These are phyloP conservation scores for Marmota monax DNA, from an alignment of 2,113 vertebrate species.

Conservation along the genomic window DNA sequence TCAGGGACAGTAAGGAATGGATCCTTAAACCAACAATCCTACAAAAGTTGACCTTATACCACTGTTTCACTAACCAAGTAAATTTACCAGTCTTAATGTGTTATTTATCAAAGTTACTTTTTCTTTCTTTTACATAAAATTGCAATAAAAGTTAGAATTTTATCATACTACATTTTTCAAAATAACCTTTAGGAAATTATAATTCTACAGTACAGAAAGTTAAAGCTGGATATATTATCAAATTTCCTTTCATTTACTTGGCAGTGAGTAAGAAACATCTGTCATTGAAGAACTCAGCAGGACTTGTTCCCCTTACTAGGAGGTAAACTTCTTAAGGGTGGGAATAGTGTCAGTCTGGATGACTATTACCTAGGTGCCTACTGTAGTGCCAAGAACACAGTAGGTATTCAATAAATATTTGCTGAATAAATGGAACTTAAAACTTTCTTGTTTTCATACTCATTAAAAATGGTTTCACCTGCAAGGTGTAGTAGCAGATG, in stretches of 20 bases:
- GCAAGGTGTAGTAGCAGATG: too few species aligned
- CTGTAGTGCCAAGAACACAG: background rate
- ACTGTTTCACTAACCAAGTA: background rate
- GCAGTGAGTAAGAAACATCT: background rate
- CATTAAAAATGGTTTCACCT: conserved; percentile 34
- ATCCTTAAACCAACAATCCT: background rate
- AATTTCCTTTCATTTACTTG: conserved; percentile 12
- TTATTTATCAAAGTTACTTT: background rate
- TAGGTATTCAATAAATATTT: background rate
- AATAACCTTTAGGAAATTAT: conserved; percentile 26
- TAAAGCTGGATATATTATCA: background rate
- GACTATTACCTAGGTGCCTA: background rate
- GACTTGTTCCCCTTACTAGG: background rate
- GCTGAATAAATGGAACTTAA: background rate
- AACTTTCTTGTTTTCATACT: conserved; percentile 48
- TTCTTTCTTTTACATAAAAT: background rate
- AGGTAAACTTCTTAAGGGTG: background rate
- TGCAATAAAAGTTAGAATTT: conserved; percentile 22
- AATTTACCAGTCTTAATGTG: background rate
- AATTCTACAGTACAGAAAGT: background rate
- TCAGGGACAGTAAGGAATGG: background rate
- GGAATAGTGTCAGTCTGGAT: background rate
- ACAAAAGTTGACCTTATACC: background rate
- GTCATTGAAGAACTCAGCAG: background rate
- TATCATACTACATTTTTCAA: conserved; percentile 30